Evolutionary conservation across 2,113 vertebrate genomes (phyloP).

Genomic region (Crotalus horridus): DNA sequence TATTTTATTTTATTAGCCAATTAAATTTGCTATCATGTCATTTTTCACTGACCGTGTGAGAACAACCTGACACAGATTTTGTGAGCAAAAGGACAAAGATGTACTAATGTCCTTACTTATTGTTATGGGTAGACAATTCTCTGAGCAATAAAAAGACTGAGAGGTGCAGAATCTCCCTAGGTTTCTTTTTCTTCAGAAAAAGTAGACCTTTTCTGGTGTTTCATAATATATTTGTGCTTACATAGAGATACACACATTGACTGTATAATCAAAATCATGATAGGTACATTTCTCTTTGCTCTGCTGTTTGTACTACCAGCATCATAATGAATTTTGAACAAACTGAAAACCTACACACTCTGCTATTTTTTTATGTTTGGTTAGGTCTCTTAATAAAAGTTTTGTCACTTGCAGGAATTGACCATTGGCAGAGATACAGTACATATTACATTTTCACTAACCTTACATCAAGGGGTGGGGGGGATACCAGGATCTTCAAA

Average conservation of each 20-base stretch:
- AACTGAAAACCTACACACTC: not conserved
- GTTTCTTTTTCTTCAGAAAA: not conserved
- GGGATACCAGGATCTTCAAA: not conserved
- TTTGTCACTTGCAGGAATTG: not conserved
- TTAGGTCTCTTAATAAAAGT: not conserved
- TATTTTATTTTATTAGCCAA: not conserved
- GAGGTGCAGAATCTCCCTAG: not conserved
- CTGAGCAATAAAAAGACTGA: not conserved
- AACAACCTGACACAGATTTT: not conserved
- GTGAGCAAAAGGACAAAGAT: not conserved
- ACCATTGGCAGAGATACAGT: not conserved
- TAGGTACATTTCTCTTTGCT: not conserved
- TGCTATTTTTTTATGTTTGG: not conserved
- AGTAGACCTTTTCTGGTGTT: not conserved
- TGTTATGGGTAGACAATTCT: not conserved
- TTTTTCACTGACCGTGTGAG: not conserved
- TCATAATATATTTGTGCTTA: not conserved
- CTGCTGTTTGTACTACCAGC: not conserved
- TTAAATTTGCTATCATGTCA: not conserved
- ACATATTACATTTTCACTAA: not conserved
- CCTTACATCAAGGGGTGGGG: not conserved
- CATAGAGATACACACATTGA: not conserved
- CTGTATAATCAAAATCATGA: not conserved
- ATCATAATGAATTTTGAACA: not conserved
- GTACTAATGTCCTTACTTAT: rapidly evolving